A percentile compares a stretch with the other conserved stretches of the same genome.
These are phyloP conservation scores for Drosophila kurseongensis DNA, from an alignment of 1,140 invertebrate genomes.

Conservation along the genomic window DNA sequence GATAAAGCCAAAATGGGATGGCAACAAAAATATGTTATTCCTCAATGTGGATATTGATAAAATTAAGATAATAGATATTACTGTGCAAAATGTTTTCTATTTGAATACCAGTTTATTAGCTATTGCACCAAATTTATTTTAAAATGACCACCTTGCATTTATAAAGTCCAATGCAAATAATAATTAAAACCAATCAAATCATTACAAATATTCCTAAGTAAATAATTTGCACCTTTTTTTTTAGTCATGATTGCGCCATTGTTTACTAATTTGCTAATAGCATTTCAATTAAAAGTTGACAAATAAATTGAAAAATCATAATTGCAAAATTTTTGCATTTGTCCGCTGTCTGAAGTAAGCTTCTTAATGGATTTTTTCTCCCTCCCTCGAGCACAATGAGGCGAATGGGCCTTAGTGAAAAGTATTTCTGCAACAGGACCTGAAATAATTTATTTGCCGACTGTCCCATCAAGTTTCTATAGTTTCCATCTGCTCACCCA, in stretches of 20 bases:
- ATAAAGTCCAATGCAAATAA: background rate
- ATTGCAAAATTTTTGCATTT: constrained; percentile 45
- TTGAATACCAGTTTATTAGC: background rate
- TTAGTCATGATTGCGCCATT: background rate
- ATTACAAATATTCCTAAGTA: constrained; percentile 1
- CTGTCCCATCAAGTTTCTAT: background rate
- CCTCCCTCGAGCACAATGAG: constrained; percentile 14
- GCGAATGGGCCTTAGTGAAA: constrained; percentile 2
- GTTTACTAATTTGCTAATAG: constrained; percentile 31
- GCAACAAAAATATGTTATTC: too few species aligned
- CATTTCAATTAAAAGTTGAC: constrained; percentile 60
- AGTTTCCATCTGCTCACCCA: constrained; percentile 34
- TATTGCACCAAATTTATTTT: background rate
- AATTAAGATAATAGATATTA: too few species aligned
- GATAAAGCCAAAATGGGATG: background rate
- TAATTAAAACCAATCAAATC: background rate
- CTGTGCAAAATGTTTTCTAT: too few species aligned
- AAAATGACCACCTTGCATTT: background rate
- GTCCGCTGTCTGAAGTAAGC: constrained; percentile 14
- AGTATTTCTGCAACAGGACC: constrained; percentile 1
- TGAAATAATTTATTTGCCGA: constrained; percentile 13
- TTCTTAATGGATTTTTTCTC: constrained; percentile 30
- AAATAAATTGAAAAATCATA: constrained; percentile 54
- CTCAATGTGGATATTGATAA: too few species aligned
- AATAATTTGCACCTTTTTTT: background rate